These are phyloP conservation scores for Nerophis ophidion DNA, from an alignment of 2,113 vertebrate species.

Conservation along the genomic window DNA sequence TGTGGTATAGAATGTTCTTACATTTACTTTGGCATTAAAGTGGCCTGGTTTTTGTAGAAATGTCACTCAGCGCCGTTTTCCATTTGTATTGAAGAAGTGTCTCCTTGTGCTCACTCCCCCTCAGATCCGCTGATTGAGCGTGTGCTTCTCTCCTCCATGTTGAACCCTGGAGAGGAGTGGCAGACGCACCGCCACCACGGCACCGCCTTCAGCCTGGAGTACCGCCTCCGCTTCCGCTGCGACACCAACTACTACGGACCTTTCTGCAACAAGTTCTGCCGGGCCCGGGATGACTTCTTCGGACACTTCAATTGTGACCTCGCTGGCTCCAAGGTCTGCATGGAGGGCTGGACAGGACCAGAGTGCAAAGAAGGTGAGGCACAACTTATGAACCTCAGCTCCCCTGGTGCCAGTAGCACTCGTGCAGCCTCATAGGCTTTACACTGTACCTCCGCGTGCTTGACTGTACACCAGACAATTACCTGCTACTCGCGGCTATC, in stretches of 20 bases:
- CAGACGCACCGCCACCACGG: constrained; percentile 70
- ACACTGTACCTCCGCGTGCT: no score
- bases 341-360: constrained; percentile 72
- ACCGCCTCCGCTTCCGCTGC: constrained; percentile 75
- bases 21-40: no score
- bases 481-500: no score
- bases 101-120: not conserved
- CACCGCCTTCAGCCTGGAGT: constrained; percentile 71
- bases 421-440: no score
- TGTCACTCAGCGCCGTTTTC: not conserved
- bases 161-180: constrained; percentile 76
- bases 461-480: no score
- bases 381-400: not conserved
- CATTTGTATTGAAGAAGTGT: not conserved
- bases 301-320: constrained; percentile 78
- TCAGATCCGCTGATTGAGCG: constrained; percentile 76
- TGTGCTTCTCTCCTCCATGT: constrained; percentile 74
- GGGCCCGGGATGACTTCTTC: constrained; percentile 69
- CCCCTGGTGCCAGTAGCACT: not conserved
- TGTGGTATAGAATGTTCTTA: no score
- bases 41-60: no score
- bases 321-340: constrained; percentile 76
- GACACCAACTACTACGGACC: constrained; percentile 74
- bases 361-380: constrained; percentile 64
- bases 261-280: constrained; percentile 73